Percentiles rank a stretch among this genome's conserved stretches.
Conservation (phyloP, 2,113 vertebrate genomes). For the Butastur rufipennis region DNA sequence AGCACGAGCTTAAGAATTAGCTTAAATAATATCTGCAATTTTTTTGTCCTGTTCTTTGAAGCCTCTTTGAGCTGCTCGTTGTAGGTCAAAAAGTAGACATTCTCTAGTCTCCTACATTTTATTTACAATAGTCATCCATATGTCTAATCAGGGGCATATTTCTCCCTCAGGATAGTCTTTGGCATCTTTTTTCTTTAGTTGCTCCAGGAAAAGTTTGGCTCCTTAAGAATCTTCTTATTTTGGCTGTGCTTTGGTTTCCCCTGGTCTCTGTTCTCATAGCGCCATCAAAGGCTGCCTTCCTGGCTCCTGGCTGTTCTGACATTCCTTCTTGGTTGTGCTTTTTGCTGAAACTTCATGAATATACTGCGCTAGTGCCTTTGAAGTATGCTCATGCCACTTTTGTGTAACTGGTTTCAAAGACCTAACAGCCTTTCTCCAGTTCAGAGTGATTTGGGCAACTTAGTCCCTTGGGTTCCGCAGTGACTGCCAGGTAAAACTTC, state of each 20-base stretch:
- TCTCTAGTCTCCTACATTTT: not conserved
- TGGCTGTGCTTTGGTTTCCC: not conserved
- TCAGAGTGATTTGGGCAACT: not conserved
- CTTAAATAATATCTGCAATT: not conserved
- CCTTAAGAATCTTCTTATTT: not conserved
- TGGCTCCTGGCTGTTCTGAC: not conserved
- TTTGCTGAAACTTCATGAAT: not conserved
- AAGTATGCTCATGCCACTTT: not conserved
- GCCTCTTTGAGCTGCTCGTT: not conserved
- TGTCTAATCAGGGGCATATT: not conserved
- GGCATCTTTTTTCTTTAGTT: conserved; percentile 13
- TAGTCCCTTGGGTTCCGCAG: not conserved
- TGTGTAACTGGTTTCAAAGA: not conserved
- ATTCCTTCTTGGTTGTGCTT: not conserved
- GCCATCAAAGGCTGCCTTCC: conserved; percentile 7
- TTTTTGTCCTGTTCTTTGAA: not conserved
- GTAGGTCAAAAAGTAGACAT: not conserved
- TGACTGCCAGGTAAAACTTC: not conserved
- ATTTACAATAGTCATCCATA: not conserved
- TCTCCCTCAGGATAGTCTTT: not conserved
- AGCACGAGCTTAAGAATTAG: not conserved
- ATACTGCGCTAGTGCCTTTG: not conserved
- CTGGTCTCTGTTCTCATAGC: not conserved
- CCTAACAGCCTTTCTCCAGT: not conserved
- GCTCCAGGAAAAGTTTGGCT: conserved; percentile 38